These are phyloP conservation scores for Rhyacophila brunnea DNA, from an alignment of 1,140 invertebrate species.

Conservation along the genomic window DNA sequence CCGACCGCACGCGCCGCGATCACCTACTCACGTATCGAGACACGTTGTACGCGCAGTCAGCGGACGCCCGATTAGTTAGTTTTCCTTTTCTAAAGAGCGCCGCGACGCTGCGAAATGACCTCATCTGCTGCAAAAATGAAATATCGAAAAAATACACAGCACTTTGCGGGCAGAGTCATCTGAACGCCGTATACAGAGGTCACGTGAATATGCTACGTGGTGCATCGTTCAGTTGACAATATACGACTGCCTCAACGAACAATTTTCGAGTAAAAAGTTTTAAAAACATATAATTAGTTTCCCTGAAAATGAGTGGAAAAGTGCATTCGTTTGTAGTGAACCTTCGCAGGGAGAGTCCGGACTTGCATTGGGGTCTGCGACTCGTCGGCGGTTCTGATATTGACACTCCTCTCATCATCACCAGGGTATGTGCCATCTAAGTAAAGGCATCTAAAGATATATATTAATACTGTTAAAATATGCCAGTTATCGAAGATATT, in stretches of 20 bases:
- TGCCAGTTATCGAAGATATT: no score
- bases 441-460: no score
- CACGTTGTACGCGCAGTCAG: background rate
- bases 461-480: no score
- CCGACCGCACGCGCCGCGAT: constrained; percentile 1
- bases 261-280: background rate
- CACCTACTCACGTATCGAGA: constrained; percentile 1
- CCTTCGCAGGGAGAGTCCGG: constrained; percentile 71
- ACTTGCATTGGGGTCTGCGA: constrained; percentile 86
- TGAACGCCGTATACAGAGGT: no score
- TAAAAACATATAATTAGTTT: background rate
- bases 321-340: constrained; percentile 71
- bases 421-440: constrained; percentile 68
- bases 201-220: no score
- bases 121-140: constrained; percentile 9
- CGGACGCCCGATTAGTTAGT: background rate
- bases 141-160: background rate
- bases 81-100: constrained; percentile 2
- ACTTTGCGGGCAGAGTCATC: no score
- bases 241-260: background rate
- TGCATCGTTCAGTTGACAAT: no score
- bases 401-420: constrained; percentile 84
- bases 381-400: constrained; percentile 88
- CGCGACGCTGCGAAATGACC: constrained; percentile 8
- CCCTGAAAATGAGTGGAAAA: constrained; percentile 55